Evolutionary conservation across 2,797 vertebrate genomes (phyloP), one percentile per base, ranked within the genome.

Genomic region (Jordanella pulchra): DNA sequence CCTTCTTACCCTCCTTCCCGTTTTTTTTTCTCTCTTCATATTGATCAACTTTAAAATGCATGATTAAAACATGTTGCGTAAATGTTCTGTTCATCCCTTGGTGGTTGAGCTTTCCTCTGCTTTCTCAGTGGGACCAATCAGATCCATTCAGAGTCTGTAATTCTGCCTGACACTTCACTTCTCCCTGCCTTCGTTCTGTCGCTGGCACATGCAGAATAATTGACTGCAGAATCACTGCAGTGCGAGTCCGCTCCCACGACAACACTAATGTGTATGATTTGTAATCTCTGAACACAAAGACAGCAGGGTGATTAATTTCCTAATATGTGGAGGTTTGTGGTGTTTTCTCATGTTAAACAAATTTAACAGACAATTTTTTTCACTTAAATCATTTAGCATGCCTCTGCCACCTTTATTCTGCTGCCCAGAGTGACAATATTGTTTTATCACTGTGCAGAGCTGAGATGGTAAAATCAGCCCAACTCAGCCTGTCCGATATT

Each of bases 51-150:
- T 76, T 60, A 63, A 73, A 86, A 69, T 51, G 55, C 65, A 58
- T 74, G 73, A 87, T 87, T 83, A 81, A 86, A 89, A 78, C 73
- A 67, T 68, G 69, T 69, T 70, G 82, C 71, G n/a, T 30, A 69
- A 80, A 86, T 54, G 78, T 67, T 84, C 53, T 55, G 53, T 68
- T 69, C 71, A 28, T 56, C 60, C 56, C 73, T 76, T 32, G 4
- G 67, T 35, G 66, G 69, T 30, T 15, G 67, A 55, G 58, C 71
- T 76, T 39, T 50, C 72, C n/a, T 0, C 76, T 30, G 42, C 54
- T 68, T 71, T 69, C 69, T 76, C 77, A 13, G 71, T 48, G 66
- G 77, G 73, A 80, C 81, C 47, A 67, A 79, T 81, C 75, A 51
- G 72, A 80, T 72, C 30, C 72, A 56, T 67, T 78, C 54, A 25